phyloP scores from a whole-genome alignment of 1,140 invertebrate species.

The Gryllus bimaculatus region DNA sequence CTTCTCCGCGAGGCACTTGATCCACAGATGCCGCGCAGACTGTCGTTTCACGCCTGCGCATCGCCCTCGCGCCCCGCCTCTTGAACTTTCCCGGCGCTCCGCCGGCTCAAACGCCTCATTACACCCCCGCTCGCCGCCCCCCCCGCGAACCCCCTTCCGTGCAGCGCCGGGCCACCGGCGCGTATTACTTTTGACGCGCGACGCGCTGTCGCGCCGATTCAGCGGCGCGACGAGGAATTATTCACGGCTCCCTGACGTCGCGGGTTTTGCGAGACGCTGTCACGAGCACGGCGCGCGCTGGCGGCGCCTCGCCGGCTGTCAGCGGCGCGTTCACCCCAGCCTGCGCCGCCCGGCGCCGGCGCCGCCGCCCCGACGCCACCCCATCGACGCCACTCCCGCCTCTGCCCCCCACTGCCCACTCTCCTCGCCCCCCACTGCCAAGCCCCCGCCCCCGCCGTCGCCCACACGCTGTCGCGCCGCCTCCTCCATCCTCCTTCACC shows the following conservation, averaged over 20 bases:
- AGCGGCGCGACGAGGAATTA: background rate
- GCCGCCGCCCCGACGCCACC: too few species aligned
- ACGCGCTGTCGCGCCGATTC: background rate
- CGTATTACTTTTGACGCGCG: background rate
- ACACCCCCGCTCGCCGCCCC: background rate
- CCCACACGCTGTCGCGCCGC: too few species aligned
- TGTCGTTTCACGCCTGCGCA: background rate
- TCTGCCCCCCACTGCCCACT: too few species aligned
- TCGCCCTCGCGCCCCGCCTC: too few species aligned
- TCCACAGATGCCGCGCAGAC: too few species aligned
- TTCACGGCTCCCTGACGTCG: background rate
- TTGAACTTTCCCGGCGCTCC: background rate
- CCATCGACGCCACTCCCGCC: too few species aligned
- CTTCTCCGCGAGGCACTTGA: too few species aligned
- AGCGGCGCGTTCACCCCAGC: background rate
- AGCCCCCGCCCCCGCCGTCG: too few species aligned
- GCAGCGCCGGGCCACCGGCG: too few species aligned
- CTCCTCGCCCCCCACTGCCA: too few species aligned
- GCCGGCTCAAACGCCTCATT: background rate
- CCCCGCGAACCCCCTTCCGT: background rate
- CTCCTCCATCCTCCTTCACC: too few species aligned
- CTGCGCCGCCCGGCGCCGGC: too few species aligned
- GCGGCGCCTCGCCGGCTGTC: background rate
- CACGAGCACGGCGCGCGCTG: background rate
- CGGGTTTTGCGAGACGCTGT: background rate